A percentile compares a stretch with the other conserved stretches of the same genome.
These are phyloP conservation scores for Amia ocellicauda DNA, from an alignment of 2,113 vertebrate genomes.

Conservation along the genomic window DNA sequence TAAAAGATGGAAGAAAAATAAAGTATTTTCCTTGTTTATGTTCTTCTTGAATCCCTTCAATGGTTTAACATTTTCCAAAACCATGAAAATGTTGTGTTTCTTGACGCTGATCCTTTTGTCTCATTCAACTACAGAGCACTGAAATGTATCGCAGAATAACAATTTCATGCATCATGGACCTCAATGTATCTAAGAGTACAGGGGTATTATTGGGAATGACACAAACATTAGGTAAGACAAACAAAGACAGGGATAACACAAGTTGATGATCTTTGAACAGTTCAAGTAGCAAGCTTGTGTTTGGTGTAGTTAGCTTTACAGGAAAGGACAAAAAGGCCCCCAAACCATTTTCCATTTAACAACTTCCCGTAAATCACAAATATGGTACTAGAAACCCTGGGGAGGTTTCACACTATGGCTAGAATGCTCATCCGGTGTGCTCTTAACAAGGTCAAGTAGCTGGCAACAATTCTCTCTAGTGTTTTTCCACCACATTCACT, in stretches of 20 bases:
- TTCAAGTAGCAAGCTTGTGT: slow-evolving; percentile 13
- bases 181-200: not conserved
- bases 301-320: slow-evolving; percentile 13
- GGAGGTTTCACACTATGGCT: slow-evolving; percentile 46
- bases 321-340: slow-evolving; percentile 46
- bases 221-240: not conserved
- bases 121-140: not conserved
- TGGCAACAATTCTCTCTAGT: slow-evolving; percentile 25
- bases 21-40: no score
- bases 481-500: slow-evolving; percentile 46
- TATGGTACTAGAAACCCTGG: slow-evolving; percentile 42
- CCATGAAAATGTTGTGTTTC: no score
- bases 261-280: not conserved
- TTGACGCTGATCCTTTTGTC: not conserved
- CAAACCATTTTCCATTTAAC: slow-evolving; percentile 46
- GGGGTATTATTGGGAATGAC: slow-evolving; percentile 1
- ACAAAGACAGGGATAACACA: not conserved
- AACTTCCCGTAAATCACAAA: slow-evolving; percentile 62
- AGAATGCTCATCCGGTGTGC: slow-evolving; percentile 45
- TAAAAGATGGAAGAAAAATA: no score
- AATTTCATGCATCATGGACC: slow-evolving; percentile 5
- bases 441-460: slow-evolving; percentile 47
- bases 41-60: no score
- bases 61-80: no score
- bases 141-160: not conserved